Percentiles rank a stretch among this genome's conserved stretches.
phyloP scores from a whole-genome alignment of 1,140 invertebrate genomes.

The Watersipora subatra region DNA sequence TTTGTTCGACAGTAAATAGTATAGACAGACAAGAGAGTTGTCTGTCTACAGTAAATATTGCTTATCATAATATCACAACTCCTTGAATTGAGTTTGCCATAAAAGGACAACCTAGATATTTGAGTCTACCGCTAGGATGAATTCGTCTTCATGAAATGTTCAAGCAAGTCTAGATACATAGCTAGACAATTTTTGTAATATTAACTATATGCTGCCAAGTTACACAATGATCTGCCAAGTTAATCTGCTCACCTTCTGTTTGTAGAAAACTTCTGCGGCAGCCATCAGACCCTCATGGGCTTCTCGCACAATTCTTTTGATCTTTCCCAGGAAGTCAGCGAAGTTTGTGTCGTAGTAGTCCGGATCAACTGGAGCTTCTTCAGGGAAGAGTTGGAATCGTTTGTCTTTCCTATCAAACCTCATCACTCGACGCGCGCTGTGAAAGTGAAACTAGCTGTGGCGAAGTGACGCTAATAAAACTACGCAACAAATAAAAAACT shows the following conservation, averaged over 20 bases:
- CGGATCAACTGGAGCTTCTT: background rate
- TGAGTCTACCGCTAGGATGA: too few relatives aligned
- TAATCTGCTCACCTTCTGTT: background rate
- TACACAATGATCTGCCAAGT: too few relatives aligned
- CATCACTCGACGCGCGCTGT: slow-evolving; percentile 4
- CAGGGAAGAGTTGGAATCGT: slow-evolving; percentile 10
- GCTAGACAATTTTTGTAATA: too few relatives aligned
- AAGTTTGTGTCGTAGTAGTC: background rate
- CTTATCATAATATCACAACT: too few relatives aligned
- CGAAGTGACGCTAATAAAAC: background rate
- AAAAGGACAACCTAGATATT: too few relatives aligned
- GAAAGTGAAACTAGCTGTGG: background rate
- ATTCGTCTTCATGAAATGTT: too few relatives aligned
- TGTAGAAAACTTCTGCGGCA: slow-evolving; percentile 25
- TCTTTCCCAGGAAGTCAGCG: slow-evolving; percentile 21
- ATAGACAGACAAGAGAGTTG: too few relatives aligned
- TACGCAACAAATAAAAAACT: background rate
- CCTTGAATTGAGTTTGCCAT: too few relatives aligned
- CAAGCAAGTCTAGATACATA: too few relatives aligned
- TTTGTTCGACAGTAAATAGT: too few relatives aligned
- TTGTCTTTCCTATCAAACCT: slow-evolving; percentile 10
- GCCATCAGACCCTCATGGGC: slow-evolving; percentile 29
- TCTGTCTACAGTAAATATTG: too few relatives aligned
- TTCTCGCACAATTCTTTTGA: slow-evolving; percentile 23
- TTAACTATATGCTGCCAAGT: too few relatives aligned